phyloP scores from a whole-genome alignment of 2,113 vertebrate species.

The Neolamprologus longior region DNA sequence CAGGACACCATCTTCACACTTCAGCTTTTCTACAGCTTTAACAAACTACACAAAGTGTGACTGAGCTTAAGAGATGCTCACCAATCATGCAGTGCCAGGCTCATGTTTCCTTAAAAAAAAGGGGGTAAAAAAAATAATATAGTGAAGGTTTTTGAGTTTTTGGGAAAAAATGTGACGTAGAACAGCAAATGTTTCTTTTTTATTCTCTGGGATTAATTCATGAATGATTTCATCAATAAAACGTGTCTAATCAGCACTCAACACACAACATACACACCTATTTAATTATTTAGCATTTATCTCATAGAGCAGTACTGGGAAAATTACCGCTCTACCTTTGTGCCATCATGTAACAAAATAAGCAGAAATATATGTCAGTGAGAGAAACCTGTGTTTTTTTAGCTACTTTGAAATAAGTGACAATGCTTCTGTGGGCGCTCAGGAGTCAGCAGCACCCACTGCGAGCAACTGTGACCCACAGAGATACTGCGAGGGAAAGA shows the following conservation, averaged over 20 bases:
- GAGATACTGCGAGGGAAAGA: background rate
- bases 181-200: background rate
- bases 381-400: background rate
- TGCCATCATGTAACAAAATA: background rate
- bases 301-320: background rate
- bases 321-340: background rate
- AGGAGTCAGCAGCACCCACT: background rate
- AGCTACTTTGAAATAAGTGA: background rate
- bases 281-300: background rate
- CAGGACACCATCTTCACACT: background rate
- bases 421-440: background rate
- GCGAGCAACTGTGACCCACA: background rate
- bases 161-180: rapidly evolving
- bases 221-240: background rate
- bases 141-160: background rate
- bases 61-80: background rate
- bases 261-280: background rate
- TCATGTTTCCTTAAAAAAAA: background rate
- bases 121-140: background rate
- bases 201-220: background rate
- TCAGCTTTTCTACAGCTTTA: background rate
- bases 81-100: background rate
- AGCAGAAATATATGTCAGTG: background rate
- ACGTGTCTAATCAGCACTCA: background rate
- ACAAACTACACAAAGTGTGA: background rate